Evolutionary conservation across 2,113 vertebrate genomes (phyloP), one percentile per base, ranked within the genome.

Genomic region (Anhinga rufa): DNA sequence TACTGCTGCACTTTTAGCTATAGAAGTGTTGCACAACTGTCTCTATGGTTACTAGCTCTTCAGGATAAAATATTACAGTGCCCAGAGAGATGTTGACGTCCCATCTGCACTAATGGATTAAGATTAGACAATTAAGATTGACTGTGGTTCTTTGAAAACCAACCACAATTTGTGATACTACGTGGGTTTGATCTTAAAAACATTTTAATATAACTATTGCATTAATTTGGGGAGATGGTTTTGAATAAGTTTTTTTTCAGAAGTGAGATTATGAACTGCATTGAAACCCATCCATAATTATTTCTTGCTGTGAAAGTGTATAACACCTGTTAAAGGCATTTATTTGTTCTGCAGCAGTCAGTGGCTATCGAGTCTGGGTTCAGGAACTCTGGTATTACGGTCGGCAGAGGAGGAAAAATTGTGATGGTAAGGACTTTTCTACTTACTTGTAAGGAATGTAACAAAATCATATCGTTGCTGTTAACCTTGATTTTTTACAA

Each of bases 341-440:
- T 87, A 6, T 58, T 90, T 97, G 69, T 91, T 84, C 96, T 90
- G 60, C 97, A 99, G 99, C 99, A 99, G 86, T 97, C 98, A 0
- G 98, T 98, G 57, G 99, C 99, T 38, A 9, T 99, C 58, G 96
- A 98, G 82, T 98, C 99, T 28, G 99, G 99, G 57, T 99, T 99
- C 97, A 99, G 98, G 97, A 99, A 99, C 97, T 99, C 99, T 12
- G 99, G 99, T 42, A 98, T 99, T 81, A 99, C 99, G 0, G 98
- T 99, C 25, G 97, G 99, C 80, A 99, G 97, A 97, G 98, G 98
- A 71, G 99, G 99, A 72, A 99, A 99, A 98, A 99, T 98, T 71
- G 98, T 99, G 31, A 97, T 98, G 99, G 99, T 99, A 98, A 97
- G 95, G n/a, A 51, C 32, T 74, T 42, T 62, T 36, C 42, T 90